phyloP scores from a whole-genome alignment of 2,888 invertebrate genomes.

The Lepidocyrtoides sp. region DNA sequence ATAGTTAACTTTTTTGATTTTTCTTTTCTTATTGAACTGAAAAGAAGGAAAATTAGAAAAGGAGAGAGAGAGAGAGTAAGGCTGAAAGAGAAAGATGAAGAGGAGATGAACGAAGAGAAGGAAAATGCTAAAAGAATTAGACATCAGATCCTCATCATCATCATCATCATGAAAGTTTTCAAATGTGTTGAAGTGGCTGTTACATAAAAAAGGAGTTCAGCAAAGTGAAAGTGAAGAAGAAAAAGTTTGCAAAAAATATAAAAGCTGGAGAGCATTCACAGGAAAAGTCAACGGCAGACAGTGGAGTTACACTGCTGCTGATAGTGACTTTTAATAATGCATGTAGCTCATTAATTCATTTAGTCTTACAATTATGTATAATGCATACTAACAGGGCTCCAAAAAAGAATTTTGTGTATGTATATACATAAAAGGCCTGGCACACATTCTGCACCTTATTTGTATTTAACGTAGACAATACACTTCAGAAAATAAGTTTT shows the following conservation, averaged over 20 bases:
- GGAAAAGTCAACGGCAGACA: slow-evolving; percentile 30
- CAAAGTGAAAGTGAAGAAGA: slow-evolving; percentile 29
- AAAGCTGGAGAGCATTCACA: background rate
- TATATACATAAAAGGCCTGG: too few species aligned
- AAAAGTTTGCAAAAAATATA: slow-evolving; percentile 13
- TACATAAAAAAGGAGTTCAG: slow-evolving; percentile 26
- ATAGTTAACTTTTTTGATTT: slow-evolving; percentile 7
- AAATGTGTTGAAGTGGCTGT: slow-evolving; percentile 35
- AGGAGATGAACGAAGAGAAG: background rate
- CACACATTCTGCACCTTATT: too few species aligned
- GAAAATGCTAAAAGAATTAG: slow-evolving; percentile 28
- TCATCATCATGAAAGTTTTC: too few species aligned
- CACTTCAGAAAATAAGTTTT: too few species aligned
- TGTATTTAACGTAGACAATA: too few species aligned
- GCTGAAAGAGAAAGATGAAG: background rate
- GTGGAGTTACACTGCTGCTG: background rate
- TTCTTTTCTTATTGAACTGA: background rate
- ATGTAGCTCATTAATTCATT: background rate
- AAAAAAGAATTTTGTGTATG: too few species aligned
- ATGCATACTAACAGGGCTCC: too few species aligned
- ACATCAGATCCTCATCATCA: too few species aligned
- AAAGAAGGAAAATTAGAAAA: background rate
- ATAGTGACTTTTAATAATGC: background rate
- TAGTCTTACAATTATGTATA: too few species aligned
- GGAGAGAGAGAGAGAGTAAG: slow-evolving; percentile 4